phyloP scores from a whole-genome alignment of 1,140 invertebrate genomes.

The Calephelis virginiensis region DNA sequence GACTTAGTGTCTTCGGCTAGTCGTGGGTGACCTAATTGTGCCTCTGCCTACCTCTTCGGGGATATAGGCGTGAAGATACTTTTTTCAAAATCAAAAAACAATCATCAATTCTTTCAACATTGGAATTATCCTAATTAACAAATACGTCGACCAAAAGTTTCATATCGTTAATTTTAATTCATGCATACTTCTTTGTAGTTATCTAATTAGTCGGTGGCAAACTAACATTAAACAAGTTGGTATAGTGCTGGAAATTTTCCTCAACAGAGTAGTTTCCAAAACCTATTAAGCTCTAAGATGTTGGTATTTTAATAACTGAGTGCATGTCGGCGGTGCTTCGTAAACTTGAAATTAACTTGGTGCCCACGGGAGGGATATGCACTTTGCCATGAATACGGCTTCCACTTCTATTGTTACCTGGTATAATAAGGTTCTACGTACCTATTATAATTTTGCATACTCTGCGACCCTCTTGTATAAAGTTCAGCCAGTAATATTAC shows the following conservation, averaged over 20 bases:
- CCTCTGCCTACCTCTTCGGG: too few relatives aligned
- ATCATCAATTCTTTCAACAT: too few relatives aligned
- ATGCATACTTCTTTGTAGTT: conserved; percentile 19
- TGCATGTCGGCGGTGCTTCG: conserved; percentile 46
- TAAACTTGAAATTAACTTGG: conserved; percentile 68
- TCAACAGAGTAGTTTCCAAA: conserved; percentile 50
- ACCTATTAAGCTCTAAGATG: conserved; percentile 60
- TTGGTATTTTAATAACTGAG: conserved; percentile 65
- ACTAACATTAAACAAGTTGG: conserved; percentile 30
- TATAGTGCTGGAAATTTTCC: conserved; percentile 45
- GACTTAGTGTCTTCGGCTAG: too few relatives aligned
- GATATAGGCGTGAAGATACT: too few relatives aligned
- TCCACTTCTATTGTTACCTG: conserved; percentile 47
- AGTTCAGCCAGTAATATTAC: conserved; percentile 12
- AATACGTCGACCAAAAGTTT: background rate
- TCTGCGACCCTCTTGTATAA: conserved; percentile 23
- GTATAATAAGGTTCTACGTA: conserved; percentile 46
- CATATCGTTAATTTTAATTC: background rate
- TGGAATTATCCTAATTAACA: too few relatives aligned
- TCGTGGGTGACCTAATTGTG: too few relatives aligned
- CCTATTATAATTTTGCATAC: conserved; percentile 33
- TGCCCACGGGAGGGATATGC: conserved; percentile 53
- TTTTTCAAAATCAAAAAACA: too few relatives aligned
- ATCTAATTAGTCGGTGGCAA: conserved; percentile 27
- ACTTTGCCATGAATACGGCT: conserved; percentile 52